Conservation (phyloP, 2,797 vertebrate genomes). For the Apodemus agrarius region DNA sequence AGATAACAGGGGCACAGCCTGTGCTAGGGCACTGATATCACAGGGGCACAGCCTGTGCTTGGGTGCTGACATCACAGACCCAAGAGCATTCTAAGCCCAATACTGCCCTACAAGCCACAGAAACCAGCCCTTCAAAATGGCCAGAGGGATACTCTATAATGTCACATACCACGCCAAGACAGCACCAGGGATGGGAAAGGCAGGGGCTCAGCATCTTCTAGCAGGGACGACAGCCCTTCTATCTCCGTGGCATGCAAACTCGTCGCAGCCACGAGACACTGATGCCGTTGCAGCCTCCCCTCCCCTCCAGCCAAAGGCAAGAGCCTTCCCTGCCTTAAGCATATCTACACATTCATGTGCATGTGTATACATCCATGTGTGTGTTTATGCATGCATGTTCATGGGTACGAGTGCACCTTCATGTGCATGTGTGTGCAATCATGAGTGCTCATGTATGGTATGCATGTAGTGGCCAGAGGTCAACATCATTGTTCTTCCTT, state of each 20-base stretch:
- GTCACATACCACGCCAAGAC: background rate
- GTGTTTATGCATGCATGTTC: background rate
- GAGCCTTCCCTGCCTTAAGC: no score
- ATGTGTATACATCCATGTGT: no score
- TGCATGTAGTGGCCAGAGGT: background rate
- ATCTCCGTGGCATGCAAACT: background rate
- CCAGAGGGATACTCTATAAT: fast-evolving
- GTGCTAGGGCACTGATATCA: fast-evolving
- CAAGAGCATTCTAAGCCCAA: fast-evolving
- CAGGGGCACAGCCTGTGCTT: background rate
- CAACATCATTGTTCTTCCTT: background rate
- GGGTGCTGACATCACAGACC: fast-evolving
- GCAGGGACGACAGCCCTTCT: background rate
- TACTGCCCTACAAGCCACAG: fast-evolving
- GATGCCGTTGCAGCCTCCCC: background rate
- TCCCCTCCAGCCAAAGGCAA: background rate
- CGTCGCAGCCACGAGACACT: background rate
- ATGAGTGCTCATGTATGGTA: background rate
- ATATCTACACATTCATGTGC: background rate
- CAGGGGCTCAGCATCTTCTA: fast-evolving
- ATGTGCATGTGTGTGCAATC: no score
- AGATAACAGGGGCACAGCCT: background rate
- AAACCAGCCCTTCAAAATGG: background rate
- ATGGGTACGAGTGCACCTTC: background rate
- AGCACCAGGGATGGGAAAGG: fast-evolving